Evolutionary conservation across 2,888 invertebrate species (phyloP), one percentile per base, ranked within the genome.

Genomic region (Eudemis profundana): DNA sequence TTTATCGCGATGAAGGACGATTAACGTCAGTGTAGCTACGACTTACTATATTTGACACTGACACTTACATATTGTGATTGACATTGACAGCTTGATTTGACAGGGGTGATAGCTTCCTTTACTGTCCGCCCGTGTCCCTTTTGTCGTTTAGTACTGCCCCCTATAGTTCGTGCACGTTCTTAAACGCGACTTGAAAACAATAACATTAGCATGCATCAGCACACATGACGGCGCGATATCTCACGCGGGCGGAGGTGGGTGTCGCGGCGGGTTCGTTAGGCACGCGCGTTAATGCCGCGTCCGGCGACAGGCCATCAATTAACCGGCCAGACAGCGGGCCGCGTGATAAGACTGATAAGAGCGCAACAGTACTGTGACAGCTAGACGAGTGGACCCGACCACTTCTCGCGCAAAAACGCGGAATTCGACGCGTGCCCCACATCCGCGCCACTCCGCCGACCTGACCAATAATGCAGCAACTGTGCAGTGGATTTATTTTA

Each of bases 271-370:
- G 46, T 59, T 47, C 47, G 23, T 59, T 59, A 47, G 59, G 21
- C 57, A 44, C 44, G 46, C 44, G 29, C 49, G 15, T 42, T 42
- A 42, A 42, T 21, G 46, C 29, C 36, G 36, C 4, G 36, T 42
- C 50, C 4, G 36, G 50, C 50, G 50, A 61, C 50, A 51, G 10
- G 63, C 56, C 19, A 63, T 56, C 63, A 63, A 63, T 63, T 63
- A 63, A 49, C 15, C 44, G 33, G 49, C 62, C n/a, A 63, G 63
- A 56, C 63, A 49, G 56, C 54, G 49, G n/a, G n/a, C n/a, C n/a
- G 38, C 62, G 56, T 63, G 63, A 63, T 63, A 63, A 56, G 21
- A 63, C 56, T 63, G 63, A 56, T 63, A 63, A 56, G 33, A 63
- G 53, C n/a, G 27, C 62, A 56, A 42, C 63, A 63, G 63, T 49